Conservation (phyloP, 2,113 vertebrate species). For the Andinoacara biseriatus region DNA sequence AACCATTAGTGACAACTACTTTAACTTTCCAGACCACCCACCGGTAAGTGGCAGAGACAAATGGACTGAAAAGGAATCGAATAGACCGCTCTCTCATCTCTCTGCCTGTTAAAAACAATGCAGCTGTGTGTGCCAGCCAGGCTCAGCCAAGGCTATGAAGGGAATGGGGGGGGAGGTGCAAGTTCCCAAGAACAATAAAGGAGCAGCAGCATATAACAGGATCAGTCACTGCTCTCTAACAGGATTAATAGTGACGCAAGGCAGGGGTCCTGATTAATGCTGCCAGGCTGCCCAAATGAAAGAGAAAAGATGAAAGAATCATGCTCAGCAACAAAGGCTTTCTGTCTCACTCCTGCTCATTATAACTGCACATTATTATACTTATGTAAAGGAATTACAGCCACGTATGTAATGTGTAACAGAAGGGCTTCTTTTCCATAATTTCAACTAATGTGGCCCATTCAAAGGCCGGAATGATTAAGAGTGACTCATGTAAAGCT, state of each 20-base stretch:
- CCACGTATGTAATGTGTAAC: neutral
- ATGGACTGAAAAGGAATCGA: conserved; percentile 37
- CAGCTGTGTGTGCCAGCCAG: conserved; percentile 54
- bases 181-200: conserved; percentile 47
- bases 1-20: conserved; percentile 68
- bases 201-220: conserved; percentile 50
- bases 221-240: conserved; percentile 57
- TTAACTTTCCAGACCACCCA: conserved; percentile 67
- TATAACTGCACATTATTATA: neutral
- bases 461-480: neutral
- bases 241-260: conserved; percentile 67
- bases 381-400: neutral
- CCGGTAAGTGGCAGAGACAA: conserved; percentile 63
- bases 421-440: neutral
- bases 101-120: conserved; percentile 38
- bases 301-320: conserved; percentile 13
- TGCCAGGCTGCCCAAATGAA: conserved; percentile 19
- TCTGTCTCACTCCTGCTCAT: conserved; percentile 17
- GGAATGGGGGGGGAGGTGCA: neutral
- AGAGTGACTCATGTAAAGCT: neutral
- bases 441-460: neutral
- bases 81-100: conserved; percentile 22
- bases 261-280: conserved; percentile 46
- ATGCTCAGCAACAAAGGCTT: conserved; percentile 38
- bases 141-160: neutral